phyloP scores from a whole-genome alignment of 1,140 invertebrate species.

The Littorina saxatilis region DNA sequence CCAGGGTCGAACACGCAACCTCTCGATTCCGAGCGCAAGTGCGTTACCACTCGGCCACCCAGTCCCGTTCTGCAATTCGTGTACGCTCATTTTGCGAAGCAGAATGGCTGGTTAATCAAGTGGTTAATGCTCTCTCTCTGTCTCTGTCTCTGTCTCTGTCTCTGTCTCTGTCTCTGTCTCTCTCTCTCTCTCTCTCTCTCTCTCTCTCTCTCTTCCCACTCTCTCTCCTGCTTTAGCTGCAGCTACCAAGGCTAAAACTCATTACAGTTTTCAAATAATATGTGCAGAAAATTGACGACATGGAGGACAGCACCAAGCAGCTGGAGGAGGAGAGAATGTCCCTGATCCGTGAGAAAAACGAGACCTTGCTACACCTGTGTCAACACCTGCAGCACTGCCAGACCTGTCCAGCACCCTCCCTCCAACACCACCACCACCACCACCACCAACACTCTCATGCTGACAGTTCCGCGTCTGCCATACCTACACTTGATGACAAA shows the following conservation, averaged over 20 bases:
- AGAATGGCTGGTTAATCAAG: too few relatives aligned
- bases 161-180: too few relatives aligned
- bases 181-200: too few relatives aligned
- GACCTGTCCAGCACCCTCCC: neutral
- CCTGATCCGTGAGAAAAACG: slow-evolving; percentile 18
- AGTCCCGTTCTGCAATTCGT: too few relatives aligned
- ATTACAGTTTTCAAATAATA: too few relatives aligned
- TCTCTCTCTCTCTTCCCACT: neutral
- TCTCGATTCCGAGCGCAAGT: too few relatives aligned
- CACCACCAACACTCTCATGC: neutral
- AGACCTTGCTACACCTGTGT: neutral
- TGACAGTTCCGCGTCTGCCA: neutral
- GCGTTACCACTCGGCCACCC: too few relatives aligned
- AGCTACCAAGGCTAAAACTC: neutral
- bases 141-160: neutral
- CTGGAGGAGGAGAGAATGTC: neutral
- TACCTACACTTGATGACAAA: too few relatives aligned
- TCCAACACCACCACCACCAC: neutral
- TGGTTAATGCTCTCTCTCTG: slow-evolving; percentile 1
- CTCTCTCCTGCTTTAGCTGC: neutral
- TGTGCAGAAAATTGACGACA: neutral
- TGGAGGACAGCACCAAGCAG: slow-evolving; percentile 4
- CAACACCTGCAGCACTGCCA: slow-evolving; percentile 9
- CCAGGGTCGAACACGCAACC: too few relatives aligned
- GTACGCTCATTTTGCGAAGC: too few relatives aligned